Evolutionary conservation across 2,888 invertebrate species (phyloP).

Genomic region (Dynastes tityus): DNA sequence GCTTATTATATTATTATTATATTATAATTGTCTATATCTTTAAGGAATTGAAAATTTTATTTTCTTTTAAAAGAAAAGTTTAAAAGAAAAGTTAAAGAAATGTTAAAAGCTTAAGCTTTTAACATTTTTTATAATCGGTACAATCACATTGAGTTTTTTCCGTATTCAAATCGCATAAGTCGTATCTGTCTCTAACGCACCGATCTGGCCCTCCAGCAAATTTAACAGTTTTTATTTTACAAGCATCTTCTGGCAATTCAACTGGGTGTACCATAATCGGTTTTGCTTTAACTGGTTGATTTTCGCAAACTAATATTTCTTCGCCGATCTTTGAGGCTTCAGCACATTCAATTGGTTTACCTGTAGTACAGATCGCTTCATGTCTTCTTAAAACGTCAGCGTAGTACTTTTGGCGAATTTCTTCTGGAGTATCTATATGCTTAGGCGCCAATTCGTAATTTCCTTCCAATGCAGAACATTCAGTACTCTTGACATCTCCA

Average conservation of each 20-base stretch:
- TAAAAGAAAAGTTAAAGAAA: too few relatives aligned
- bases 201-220: constrained; percentile 63
- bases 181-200: constrained; percentile 63
- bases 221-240: constrained; percentile 63
- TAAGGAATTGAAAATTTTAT: constrained; percentile 30
- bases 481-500: constrained; percentile 62
- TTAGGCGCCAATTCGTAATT: constrained; percentile 62
- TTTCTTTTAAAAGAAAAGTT: constrained; percentile 31
- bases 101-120: too few relatives aligned
- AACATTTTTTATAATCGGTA: constrained; percentile 61
- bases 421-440: constrained; percentile 68
- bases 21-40: too few relatives aligned
- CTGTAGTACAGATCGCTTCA: constrained; percentile 62
- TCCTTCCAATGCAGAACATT: constrained; percentile 62
- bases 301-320: constrained; percentile 42
- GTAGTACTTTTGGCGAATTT: constrained; percentile 67
- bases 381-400: constrained; percentile 65
- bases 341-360: constrained; percentile 62
- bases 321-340: constrained; percentile 56
- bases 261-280: constrained; percentile 65
- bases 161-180: constrained; percentile 65
- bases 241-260: constrained; percentile 63
- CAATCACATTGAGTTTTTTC: constrained; percentile 65
- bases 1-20: too few relatives aligned
- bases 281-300: constrained; percentile 51